phyloP scores from a whole-genome alignment of 2,113 vertebrate genomes.

The Pteronura brasiliensis region DNA sequence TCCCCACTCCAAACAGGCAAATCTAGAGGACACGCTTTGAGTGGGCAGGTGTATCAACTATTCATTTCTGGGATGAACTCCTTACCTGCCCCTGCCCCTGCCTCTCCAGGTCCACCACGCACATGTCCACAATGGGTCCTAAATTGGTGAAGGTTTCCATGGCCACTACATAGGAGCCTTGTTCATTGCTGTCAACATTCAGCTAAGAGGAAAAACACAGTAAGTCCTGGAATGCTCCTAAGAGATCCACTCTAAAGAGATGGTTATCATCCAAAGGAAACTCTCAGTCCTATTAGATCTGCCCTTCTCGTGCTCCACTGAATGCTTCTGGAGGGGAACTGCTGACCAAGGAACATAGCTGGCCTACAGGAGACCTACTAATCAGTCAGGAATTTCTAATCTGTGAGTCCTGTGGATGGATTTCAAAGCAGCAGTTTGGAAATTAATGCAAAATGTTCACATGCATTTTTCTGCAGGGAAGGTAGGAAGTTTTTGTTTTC shows the following conservation, averaged over 20 bases:
- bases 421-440: background rate
- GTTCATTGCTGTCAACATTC: slow-evolving; percentile 98
- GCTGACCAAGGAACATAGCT: background rate
- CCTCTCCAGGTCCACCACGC: slow-evolving; percentile 97
- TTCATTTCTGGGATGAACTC: background rate
- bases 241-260: background rate
- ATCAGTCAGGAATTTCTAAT: background rate
- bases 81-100: slow-evolving; percentile 98
- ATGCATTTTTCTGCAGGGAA: background rate
- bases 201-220: slow-evolving; percentile 82
- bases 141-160: slow-evolving; percentile 99
- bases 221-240: background rate
- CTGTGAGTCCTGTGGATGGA: background rate
- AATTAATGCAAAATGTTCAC: background rate
- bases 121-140: slow-evolving; percentile 99
- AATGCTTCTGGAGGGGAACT: background rate
- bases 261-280: background rate
- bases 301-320: background rate
- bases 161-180: slow-evolving; percentile 96
- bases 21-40: background rate
- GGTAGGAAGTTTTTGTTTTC: background rate
- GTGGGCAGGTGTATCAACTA: background rate
- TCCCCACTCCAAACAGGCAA: background rate
- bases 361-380: background rate
- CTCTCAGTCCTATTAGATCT: background rate